phyloP scores from a whole-genome alignment of 2,113 vertebrate genomes.

The Microtus oregoni region DNA sequence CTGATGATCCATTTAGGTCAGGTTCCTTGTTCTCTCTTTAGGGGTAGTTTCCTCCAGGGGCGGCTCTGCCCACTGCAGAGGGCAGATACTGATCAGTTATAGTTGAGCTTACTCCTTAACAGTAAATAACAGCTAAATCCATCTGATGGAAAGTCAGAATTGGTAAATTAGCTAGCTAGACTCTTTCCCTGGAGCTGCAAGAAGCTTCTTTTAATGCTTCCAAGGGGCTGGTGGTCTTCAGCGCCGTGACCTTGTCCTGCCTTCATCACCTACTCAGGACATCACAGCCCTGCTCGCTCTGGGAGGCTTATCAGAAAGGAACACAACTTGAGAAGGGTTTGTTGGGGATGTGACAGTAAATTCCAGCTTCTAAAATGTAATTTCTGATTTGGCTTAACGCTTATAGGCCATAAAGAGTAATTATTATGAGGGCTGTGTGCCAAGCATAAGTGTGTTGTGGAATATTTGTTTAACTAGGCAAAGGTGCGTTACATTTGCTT shows the following conservation, averaged over 20 bases:
- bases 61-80: neutral
- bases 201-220: neutral
- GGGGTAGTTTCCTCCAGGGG: neutral
- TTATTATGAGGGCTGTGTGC: neutral
- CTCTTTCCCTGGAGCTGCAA: neutral
- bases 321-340: neutral
- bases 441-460: neutral
- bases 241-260: neutral
- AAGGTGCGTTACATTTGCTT: too few species aligned
- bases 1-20: neutral
- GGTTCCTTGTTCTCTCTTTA: neutral
- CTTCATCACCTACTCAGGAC: neutral
- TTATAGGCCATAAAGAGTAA: neutral
- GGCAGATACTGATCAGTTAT: neutral
- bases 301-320: neutral
- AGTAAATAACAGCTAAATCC: neutral
- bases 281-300: neutral
- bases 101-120: neutral
- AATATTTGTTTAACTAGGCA: too few species aligned
- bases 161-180: neutral
- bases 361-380: neutral
- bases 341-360: neutral
- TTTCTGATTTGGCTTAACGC: slow-evolving; percentile 45
- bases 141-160: neutral
- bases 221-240: neutral